phyloP scores from a whole-genome alignment of 2,797 vertebrate species.

The Cetoscarus ocellatus region DNA sequence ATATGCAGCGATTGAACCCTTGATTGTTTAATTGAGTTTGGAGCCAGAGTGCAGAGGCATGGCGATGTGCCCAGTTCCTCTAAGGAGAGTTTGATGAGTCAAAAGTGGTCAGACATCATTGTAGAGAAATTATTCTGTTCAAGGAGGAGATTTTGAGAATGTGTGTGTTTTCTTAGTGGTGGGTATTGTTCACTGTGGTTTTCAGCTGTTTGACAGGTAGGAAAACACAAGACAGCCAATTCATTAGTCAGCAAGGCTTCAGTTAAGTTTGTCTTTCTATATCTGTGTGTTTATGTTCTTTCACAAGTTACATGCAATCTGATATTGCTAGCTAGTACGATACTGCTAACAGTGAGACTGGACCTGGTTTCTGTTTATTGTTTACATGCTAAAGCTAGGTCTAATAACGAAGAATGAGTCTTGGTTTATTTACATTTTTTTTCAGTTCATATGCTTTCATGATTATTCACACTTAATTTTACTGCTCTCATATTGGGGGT shows the following conservation, averaged over 20 bases:
- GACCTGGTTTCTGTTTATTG: slow-evolving; percentile 58
- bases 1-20: slow-evolving; percentile 61
- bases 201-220: slow-evolving; percentile 49
- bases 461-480: no score
- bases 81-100: slow-evolving; percentile 60
- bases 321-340: slow-evolving; percentile 65
- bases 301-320: slow-evolving; percentile 37
- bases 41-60: slow-evolving; percentile 45
- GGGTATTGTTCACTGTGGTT: slow-evolving; percentile 14
- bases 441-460: no score
- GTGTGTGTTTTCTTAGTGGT: slow-evolving; percentile 35
- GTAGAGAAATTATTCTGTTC: slow-evolving; percentile 34
- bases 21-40: slow-evolving; percentile 72
- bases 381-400: slow-evolving; percentile 45
- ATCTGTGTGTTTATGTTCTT: slow-evolving; percentile 44
- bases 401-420: slow-evolving; percentile 7
- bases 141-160: slow-evolving; percentile 37
- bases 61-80: slow-evolving; percentile 52
- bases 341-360: slow-evolving; percentile 65
- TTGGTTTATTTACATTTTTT: not conserved
- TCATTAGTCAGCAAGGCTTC: slow-evolving; percentile 64
- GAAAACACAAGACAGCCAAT: slow-evolving; percentile 57
- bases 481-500: no score
- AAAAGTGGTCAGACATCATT: slow-evolving; percentile 55
- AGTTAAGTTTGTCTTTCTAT: slow-evolving; percentile 23